Evolutionary conservation across 2,888 invertebrate genomes (phyloP), one percentile per base, ranked within the genome.

Genomic region (Agrypnus murinus): DNA sequence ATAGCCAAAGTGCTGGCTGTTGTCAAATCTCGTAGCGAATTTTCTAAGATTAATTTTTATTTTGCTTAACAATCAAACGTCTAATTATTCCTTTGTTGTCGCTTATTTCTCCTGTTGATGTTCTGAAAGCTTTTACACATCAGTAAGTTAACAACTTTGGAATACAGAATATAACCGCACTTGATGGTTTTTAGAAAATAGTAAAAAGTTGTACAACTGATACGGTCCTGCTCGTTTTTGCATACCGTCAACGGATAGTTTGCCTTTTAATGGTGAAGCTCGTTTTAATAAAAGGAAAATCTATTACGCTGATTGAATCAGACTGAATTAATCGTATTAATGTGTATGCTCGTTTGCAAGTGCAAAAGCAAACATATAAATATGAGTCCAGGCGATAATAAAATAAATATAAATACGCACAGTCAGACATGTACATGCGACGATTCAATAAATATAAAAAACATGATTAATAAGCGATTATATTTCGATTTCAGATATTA

Each of bases 391-490:
- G 72, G 73, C 64, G 73, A 77, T 76, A 77, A 77, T 75, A 77
- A 79, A 78, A 76, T 77, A 75, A 78, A 78, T 76, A 78, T 76
- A 75, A 77, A 77, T 75, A 74, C 65, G 73, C 72, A 66, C 62
- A 69, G 64, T 60, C 65, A 76, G 76, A 77, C 75, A 71, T 67
- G 75, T 77, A 77, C 78, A 79, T 75, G 77, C 75, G 77, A 78
- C 77, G 76, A 76, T 77, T 77, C 77, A 73, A 77, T 76, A 77
- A 78, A 63, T 63, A 66, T 50, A 77, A 77, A 76, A 77, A 69
- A 53, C 62, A 58, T 74, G 74, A 77, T 77, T 77, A 77, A 77
- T 77, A 75, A 75, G 74, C 74, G 77, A 76, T 77, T 77, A 78
- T 76, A 74, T 77, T 78, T 67, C 77, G 69, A 69, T 74, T 75